Conservation (phyloP, 2,113 vertebrate genomes). For the Motacilla tschutschensis region DNA sequence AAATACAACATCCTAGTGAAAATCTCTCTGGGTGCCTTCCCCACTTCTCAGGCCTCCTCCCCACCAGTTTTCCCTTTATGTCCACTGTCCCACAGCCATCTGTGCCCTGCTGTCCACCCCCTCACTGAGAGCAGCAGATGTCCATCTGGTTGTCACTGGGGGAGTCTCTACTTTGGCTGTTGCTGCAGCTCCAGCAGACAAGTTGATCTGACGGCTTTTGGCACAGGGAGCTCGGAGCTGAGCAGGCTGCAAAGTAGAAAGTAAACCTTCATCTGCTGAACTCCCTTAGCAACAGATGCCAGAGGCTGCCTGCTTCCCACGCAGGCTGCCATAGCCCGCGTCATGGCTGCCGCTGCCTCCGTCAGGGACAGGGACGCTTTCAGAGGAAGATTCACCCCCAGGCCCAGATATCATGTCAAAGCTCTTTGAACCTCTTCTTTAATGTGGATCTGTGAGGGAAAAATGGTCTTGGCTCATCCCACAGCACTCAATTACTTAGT, state of each 20-base stretch:
- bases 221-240: neutral
- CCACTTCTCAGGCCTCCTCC: neutral
- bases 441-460: neutral
- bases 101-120: neutral
- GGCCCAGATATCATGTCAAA: neutral
- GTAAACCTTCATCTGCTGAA: constrained; percentile 8
- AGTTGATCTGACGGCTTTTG: constrained; percentile 36
- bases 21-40: neutral
- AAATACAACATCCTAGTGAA: neutral
- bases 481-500: neutral
- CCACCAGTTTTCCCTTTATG: neutral
- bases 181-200: constrained; percentile 1
- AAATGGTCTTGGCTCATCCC: neutral
- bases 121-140: neutral
- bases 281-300: constrained; percentile 30
- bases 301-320: constrained; percentile 9
- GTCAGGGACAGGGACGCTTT: neutral
- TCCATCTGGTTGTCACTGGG: constrained; percentile 29
- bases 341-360: neutral
- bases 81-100: constrained; percentile 6
- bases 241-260: constrained; percentile 19
- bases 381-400: neutral
- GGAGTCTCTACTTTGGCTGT: constrained; percentile 13
- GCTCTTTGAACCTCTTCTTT: neutral
- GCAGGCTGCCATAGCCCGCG: neutral